Base-by-base conservation (phyloP, 1,140 invertebrate genomes). In the Spodoptera frugiperda region DNA sequence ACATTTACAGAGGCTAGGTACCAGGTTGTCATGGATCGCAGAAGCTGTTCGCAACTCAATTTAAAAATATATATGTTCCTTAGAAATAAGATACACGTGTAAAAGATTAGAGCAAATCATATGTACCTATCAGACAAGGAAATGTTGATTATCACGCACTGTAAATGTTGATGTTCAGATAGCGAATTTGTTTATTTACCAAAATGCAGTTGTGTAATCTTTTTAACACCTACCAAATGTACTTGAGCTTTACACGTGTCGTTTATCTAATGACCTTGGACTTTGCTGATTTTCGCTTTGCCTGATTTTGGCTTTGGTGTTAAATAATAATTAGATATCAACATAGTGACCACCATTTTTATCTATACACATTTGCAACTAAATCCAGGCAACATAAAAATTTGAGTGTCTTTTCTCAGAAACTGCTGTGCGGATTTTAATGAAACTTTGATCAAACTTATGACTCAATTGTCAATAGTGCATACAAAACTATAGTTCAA, bases 81-180 rank as follows among this genome's bases (percentile, higher is more conserved):
- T 25, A 0, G 33, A 0, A 39, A 9, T 8, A 39, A 10, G 51
- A 17, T 53, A 57, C 54, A 57, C 54, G 54, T 57, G 54, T 30
- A 57, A 57, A 25, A 57, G 54, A 57, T 57, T 57, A 57, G 11
- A 57, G 19, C 17, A 25, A 25, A 57, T 25, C 21, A 57, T 25
- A 21, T 25, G 17, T 12, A n/a, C n/a, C n/a, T n/a, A 15, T 17
- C 6, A 19, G 17, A 57, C 12, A 57, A 57, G 54, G 54, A 57
- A 57, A 53, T 53, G 15, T 10, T 53, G 51, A 53, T 57, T 21
- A 57, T 57, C 17, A 30, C 17, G 12, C 3, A 57, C 21, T 57
- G 54, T 21, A 57, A 57, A 57, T 25, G 17, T 19, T 53, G 51
- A 19, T 14, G 54, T 25, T 25, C 12, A 14, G 54, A 57, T 25